phyloP scores from a whole-genome alignment of 2,888 invertebrate species.

The Lumbricus terrestris region DNA sequence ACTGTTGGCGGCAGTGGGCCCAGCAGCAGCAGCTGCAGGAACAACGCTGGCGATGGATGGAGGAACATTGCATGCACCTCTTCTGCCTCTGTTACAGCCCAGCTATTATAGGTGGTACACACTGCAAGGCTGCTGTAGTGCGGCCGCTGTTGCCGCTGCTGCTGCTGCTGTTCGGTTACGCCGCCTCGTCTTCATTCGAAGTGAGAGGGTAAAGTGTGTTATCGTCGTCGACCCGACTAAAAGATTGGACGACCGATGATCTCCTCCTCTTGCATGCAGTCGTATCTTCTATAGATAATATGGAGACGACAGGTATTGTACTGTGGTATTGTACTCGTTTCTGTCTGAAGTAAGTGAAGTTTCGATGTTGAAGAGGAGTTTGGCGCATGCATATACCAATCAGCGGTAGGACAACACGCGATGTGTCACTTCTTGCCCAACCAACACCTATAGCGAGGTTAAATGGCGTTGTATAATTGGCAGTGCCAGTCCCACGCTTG shows the following conservation, averaged over 20 bases:
- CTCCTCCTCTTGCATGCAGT: too few species aligned
- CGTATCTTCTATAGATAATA: background rate
- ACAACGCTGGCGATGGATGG: background rate
- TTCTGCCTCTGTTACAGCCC: background rate
- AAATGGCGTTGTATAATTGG: too few species aligned
- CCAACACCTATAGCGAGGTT: too few species aligned
- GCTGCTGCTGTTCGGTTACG: background rate
- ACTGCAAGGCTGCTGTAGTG: background rate
- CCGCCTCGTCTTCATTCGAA: background rate
- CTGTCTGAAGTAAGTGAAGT: background rate
- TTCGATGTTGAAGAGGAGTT: background rate
- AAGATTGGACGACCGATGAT: too few species aligned
- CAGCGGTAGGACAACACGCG: too few species aligned
- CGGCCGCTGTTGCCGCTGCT: background rate
- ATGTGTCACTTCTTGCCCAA: background rate
- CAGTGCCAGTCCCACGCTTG: background rate
- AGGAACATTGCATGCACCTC: conserved; percentile 3
- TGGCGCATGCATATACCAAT: background rate
- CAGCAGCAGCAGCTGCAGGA: background rate
- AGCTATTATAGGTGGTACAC: background rate
- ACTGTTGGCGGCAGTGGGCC: background rate
- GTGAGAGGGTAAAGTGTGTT: background rate
- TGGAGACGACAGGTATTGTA: background rate
- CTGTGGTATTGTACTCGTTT: too few species aligned
- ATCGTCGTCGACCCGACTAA: background rate